phyloP scores from a whole-genome alignment of 2,797 vertebrate species.

The Pitangus sulphuratus region DNA sequence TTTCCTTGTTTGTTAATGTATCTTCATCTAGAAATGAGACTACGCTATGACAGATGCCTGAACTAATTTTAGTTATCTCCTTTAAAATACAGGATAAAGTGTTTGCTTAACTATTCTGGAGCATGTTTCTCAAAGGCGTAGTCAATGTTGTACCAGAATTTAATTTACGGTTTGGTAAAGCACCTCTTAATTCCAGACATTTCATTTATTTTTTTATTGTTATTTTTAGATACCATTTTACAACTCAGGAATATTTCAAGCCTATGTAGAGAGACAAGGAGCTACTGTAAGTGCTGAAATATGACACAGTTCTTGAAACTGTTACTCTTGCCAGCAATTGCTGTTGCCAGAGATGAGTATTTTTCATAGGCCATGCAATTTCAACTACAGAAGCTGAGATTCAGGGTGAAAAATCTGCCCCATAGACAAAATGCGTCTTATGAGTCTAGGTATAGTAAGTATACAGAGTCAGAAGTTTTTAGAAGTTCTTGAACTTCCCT shows the following conservation, averaged over 20 bases:
- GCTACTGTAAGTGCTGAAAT: slow-evolving; percentile 80
- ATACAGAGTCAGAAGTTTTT: background rate
- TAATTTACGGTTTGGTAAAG: background rate
- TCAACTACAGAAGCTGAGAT: background rate
- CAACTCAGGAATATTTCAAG: slow-evolving; percentile 81
- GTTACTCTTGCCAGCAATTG: background rate
- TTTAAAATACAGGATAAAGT: background rate
- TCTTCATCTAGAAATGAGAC: background rate
- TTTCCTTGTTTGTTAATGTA: background rate
- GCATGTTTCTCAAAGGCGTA: background rate
- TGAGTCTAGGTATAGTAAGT: background rate
- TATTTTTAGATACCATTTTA: slow-evolving; percentile 83
- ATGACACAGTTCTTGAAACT: background rate
- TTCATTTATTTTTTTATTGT: background rate
- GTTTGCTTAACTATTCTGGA: background rate
- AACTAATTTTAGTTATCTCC: background rate
- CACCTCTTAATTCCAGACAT: background rate
- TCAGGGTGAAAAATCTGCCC: background rate
- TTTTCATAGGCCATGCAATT: background rate
- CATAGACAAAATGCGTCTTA: background rate
- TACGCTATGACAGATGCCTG: background rate
- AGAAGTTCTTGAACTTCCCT: background rate
- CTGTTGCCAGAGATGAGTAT: background rate
- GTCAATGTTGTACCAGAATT: background rate
- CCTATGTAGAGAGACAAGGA: slow-evolving; percentile 74